A percentile compares a stretch with the other conserved stretches of the same genome.
phyloP scores from a whole-genome alignment of 2,797 vertebrate genomes.

The Pantherophis vulpinus region DNA sequence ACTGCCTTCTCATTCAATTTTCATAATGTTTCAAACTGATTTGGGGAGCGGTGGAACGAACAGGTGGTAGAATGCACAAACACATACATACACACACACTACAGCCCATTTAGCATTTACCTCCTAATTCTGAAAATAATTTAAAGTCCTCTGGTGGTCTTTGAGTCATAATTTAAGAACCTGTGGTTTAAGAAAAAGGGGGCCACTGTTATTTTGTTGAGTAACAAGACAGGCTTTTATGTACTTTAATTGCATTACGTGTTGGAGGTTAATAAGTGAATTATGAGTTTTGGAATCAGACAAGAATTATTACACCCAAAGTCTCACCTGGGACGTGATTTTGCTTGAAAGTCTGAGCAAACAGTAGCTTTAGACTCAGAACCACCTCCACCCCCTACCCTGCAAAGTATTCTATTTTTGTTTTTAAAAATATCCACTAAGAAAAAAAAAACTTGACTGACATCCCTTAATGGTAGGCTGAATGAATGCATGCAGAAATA shows the following conservation, averaged over 20 bases:
- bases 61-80: neutral
- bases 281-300: conserved; percentile 39
- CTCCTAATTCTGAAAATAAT: neutral
- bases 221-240: neutral
- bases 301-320: conserved; percentile 28
- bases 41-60: neutral
- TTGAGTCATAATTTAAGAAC: neutral
- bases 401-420: neutral
- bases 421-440: neutral
- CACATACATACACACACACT: neutral
- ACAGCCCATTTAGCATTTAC: neutral
- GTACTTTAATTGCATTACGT: neutral
- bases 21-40: neutral
- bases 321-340: conserved; percentile 49
- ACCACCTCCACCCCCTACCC: neutral
- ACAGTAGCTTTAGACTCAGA: neutral
- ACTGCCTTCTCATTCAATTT: neutral
- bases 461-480: neutral
- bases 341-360: neutral
- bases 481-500: neutral
- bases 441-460: neutral
- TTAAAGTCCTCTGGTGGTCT: neutral
- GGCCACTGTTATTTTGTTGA: neutral
- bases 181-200: neutral
- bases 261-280: neutral